Conservation (phyloP, 1,140 invertebrate species). For the Macrosteles quadrilineatus region DNA sequence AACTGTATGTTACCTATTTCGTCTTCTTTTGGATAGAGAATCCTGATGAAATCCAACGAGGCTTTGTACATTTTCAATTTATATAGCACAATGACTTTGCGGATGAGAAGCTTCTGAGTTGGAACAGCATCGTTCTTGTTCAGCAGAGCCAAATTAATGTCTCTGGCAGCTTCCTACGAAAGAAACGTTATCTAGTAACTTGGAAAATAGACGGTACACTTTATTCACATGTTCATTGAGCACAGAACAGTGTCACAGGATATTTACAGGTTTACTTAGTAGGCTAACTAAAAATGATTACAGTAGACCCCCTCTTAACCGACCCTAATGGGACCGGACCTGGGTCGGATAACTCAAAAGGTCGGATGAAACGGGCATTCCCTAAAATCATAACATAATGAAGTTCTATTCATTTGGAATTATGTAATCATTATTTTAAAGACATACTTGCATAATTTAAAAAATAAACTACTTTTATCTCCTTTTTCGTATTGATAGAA, state of each 20-base stretch:
- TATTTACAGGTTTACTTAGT: background rate
- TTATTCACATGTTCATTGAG: too few relatives aligned
- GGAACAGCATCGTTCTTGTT: conserved; percentile 49
- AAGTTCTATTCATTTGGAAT: too few relatives aligned
- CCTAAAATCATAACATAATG: too few relatives aligned
- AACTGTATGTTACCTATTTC: conserved; percentile 23
- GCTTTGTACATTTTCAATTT: background rate
- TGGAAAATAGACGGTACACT: background rate
- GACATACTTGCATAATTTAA: background rate
- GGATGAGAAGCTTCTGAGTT: conserved; percentile 50
- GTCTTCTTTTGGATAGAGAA: background rate
- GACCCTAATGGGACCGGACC: too few relatives aligned
- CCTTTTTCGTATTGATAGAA: too few relatives aligned
- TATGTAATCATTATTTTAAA: conserved; percentile 8
- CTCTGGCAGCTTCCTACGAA: conserved; percentile 50
- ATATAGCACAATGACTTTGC: conserved; percentile 42
- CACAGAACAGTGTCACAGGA: too few relatives aligned
- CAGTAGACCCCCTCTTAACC: too few relatives aligned
- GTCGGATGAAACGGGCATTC: background rate
- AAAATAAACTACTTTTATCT: too few relatives aligned
- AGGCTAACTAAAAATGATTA: too few relatives aligned
- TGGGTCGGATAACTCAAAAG: too few relatives aligned
- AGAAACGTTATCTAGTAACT: conserved; percentile 28
- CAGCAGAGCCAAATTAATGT: conserved; percentile 49
- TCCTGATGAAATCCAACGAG: conserved; percentile 9